Base-by-base conservation (phyloP, 2,797 vertebrate species). In the Danio kyathit region DNA sequence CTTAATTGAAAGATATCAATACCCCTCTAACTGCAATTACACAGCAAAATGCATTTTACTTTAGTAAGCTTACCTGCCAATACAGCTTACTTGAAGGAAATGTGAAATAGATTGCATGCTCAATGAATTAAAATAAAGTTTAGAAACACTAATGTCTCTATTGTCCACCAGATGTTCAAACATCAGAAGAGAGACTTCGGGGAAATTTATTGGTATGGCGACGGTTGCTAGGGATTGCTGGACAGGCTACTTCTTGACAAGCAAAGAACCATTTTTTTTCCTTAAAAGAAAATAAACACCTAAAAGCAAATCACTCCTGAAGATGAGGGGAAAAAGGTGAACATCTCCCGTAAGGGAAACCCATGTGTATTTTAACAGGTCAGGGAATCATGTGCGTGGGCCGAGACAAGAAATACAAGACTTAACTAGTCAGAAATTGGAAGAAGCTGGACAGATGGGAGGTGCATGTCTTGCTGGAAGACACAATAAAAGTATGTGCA, bases 211-310 rank as follows among this genome's bases (percentile, higher is more conserved):
- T 41, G 75, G 60, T 74, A 72, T 79, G 75, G 79, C 29, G 78
- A 82, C 70, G n/a, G 75, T 73, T 81, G 71, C 78, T 66, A 83
- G 56, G 70, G 46, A 43, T 59, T 83, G 57, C 63, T 66, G 73
- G 64, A 70, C 51, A 65, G 48, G 19, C 40, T 74, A 64, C 43
- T 7, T 43, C 52, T 21, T 76, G 63, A 64, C 51, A 81, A 84
- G 70, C 14, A 13, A 9, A 69, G 64, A 21, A 46, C 8, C 21
- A 43, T 19, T 46, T 82, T 82, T 63, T 63, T 49, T 65, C 29
- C 60, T 9, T 43, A 76, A 82, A 65, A 19, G 14, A 86, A 89
- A 84, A 84, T 67, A 83, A 83, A 83, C 65, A 1, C 41, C 29
- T 7, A 16, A 72, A 71, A 65, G 43, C 54, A 83, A 83, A 76